A percentile compares a stretch with the other conserved stretches of the same genome.
Conservation (phyloP, 2,113 vertebrate species). For the Ascaphus truei region DNA sequence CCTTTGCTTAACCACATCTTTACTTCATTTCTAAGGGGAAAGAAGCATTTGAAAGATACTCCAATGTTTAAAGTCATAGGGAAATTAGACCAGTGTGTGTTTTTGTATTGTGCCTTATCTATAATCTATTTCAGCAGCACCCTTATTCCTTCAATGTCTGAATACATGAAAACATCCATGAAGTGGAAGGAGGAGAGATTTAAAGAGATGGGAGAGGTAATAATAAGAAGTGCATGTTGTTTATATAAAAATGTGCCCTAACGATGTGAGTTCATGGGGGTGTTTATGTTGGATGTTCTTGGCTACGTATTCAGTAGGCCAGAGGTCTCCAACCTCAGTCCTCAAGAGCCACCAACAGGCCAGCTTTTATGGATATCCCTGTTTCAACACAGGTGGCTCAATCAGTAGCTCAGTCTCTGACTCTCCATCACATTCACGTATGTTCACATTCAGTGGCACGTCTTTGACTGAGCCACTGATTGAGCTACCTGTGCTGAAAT, state of each 20-base stretch:
- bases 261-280: not conserved
- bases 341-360: no score
- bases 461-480: no score
- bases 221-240: not conserved
- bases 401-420: no score
- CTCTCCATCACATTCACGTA: no score
- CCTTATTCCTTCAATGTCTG: not conserved
- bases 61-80: not conserved
- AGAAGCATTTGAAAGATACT: not conserved
- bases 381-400: no score
- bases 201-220: not conserved
- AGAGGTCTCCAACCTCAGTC: no score
- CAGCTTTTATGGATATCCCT: no score
- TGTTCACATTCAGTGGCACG: no score
- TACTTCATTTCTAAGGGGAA: not conserved
- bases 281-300: not conserved
- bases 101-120: not conserved
- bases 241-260: not conserved
- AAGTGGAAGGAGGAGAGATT: not conserved
- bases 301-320: no score
- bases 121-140: not conserved
- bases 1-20: constrained; percentile 22
- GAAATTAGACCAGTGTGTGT: constrained; percentile 6
- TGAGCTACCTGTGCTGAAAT: no score
- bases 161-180: not conserved